Evolutionary conservation across 2,888 invertebrate genomes (phyloP).

Genomic region (Amorpha juglandis): DNA sequence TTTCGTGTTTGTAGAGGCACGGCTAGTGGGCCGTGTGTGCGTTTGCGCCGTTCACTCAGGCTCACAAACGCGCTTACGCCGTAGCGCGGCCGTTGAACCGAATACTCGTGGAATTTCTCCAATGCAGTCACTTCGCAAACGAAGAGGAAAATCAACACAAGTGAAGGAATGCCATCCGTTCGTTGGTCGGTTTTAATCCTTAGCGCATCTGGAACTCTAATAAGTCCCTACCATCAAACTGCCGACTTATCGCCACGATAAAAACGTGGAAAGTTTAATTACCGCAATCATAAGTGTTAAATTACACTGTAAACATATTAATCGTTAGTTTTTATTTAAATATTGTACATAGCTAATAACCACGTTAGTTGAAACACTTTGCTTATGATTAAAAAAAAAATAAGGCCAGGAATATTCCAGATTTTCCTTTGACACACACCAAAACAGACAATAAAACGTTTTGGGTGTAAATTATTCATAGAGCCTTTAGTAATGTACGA

Average conservation of each 20-base stretch:
- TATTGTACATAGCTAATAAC: neutral
- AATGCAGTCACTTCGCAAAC: slow-evolving; percentile 66
- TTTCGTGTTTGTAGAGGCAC: slow-evolving; percentile 76
- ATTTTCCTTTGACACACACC: neutral
- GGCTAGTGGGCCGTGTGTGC: slow-evolving; percentile 66
- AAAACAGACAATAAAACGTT: neutral
- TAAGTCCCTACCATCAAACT: slow-evolving; percentile 1
- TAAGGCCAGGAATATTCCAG: neutral
- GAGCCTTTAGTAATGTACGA: neutral
- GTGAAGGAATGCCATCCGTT: slow-evolving; percentile 40
- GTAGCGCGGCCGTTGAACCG: slow-evolving; percentile 82
- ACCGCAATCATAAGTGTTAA: neutral
- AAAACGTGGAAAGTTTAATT: slow-evolving; percentile 13
- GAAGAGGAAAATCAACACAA: slow-evolving; percentile 71
- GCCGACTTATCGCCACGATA: neutral
- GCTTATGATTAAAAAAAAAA: neutral
- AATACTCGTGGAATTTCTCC: slow-evolving; percentile 83
- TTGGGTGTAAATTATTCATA: neutral
- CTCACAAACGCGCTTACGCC: slow-evolving; percentile 64
- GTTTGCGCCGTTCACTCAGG: slow-evolving; percentile 61
- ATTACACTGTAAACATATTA: slow-evolving; percentile 4
- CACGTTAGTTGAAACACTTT: neutral
- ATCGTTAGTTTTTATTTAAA: neutral
- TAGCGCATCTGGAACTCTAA: neutral
- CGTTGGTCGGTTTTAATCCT: slow-evolving; percentile 20